Conservation (phyloP, 2,797 vertebrate species). For the Pseudomugil tenellus region DNA sequence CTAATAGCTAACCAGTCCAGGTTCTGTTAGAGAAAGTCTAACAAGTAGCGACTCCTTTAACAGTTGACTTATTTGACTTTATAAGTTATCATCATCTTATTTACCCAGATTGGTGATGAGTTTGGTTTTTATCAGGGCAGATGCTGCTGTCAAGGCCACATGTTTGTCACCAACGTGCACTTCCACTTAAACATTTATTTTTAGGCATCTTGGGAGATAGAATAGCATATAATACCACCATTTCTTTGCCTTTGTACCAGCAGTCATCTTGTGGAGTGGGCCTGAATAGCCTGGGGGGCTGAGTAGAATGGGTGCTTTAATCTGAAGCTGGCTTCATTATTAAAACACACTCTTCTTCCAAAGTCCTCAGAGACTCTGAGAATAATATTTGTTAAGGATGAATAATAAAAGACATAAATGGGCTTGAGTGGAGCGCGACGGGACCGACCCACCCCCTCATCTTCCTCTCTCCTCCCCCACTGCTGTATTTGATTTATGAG, state of each 20-base stretch:
- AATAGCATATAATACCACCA: slow-evolving; percentile 16
- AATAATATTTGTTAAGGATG: slow-evolving; percentile 82
- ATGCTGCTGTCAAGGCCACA: slow-evolving; percentile 7
- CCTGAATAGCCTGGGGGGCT: slow-evolving; percentile 61
- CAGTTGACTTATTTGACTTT: neutral
- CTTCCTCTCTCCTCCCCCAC: slow-evolving; percentile 56
- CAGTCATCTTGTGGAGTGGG: slow-evolving; percentile 45
- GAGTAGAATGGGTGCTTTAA: slow-evolving; percentile 69
- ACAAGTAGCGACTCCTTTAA: neutral
- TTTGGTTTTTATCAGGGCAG: neutral
- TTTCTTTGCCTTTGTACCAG: slow-evolving; percentile 57
- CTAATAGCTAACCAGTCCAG: neutral
- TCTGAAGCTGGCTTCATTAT: slow-evolving; percentile 72
- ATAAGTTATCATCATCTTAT: slow-evolving; percentile 38
- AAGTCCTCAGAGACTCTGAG: slow-evolving; percentile 73
- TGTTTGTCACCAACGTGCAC: slow-evolving; percentile 42
- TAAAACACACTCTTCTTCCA: slow-evolving; percentile 68
- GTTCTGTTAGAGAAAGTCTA: neutral
- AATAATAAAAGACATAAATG: slow-evolving; percentile 77
- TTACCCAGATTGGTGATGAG: slow-evolving; percentile 25
- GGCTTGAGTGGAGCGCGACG: slow-evolving; percentile 59
- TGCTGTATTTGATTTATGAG: slow-evolving; percentile 74
- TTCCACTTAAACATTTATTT: slow-evolving; percentile 42
- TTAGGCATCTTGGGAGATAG: slow-evolving; percentile 28
- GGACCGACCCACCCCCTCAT: slow-evolving; percentile 53